Base-by-base conservation (phyloP, 2,888 invertebrate genomes). In the Drosophila gaucha region DNA sequence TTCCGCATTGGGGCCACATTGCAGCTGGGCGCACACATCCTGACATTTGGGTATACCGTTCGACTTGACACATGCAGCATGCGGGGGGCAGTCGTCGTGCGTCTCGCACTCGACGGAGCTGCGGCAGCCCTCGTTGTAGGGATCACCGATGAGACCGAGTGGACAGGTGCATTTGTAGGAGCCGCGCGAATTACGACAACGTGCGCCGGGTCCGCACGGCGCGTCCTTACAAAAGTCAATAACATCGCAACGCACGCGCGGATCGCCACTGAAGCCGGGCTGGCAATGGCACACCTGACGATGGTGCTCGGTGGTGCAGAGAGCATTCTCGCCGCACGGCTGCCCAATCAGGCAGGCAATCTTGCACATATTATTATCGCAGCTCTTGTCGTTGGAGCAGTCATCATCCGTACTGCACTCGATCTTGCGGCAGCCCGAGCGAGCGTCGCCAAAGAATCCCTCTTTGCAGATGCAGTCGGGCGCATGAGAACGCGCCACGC, bases 231-330 rank as follows among this genome's bases (percentile, higher is more conserved):
- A 97, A 91, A 95, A 96, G 91, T 97, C 96, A 54, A 97, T 94
- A 52, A 95, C 92, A 51, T 93, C 92, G 86, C 97, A 97, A 20
- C 95, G 95, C 26, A 92, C 92, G 9, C 93, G 92, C 2, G 97
- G 95, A 90, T 97, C 95, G 3, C 97, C 97, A 0, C 96, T 96
- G 86, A 94, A 97, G 0, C 97, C 97, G 10, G 97, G 97, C 91
- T 97, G 97, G 89, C 97, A 97, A 82, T 96, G 95, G 89, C 96
- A 96, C 1, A 94, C 93, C 90, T 96, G 96, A 68, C 93, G 93
- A 87, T 97, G 97, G 84, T 94, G 94, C 90, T 97, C 96, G 2
- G 97, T 95, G 0, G 96, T 95, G 89, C 97, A 97, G 36, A 97
- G 92, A 0, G 97, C 95, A 91, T 97, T 97, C 52, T 94, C 94